These are phyloP conservation scores for Hippocampus kuda DNA, from an alignment of 2,797 vertebrate species.

Conservation along the genomic window DNA sequence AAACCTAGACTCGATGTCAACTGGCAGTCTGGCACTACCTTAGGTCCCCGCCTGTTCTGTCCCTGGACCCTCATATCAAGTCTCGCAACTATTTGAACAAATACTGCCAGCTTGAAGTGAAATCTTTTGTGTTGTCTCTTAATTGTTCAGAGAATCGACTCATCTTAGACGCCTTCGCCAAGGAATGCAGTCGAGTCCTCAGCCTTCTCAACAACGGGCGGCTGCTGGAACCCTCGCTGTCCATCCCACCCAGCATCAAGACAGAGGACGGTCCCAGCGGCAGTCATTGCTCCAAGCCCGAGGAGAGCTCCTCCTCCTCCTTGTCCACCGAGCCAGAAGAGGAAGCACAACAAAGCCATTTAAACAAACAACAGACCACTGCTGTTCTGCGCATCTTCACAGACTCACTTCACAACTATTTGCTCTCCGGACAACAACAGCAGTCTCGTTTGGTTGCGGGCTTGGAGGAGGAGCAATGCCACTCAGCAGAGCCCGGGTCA, in stretches of 20 bases:
- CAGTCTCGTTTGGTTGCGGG: conserved; percentile 54
- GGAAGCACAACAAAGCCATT: conserved; percentile 75
- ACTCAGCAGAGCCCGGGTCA: conserved; percentile 59
- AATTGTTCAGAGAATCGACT: conserved; percentile 80
- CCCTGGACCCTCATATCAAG: too few relatives aligned
- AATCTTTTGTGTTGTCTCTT: not conserved
- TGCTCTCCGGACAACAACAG: conserved; percentile 77
- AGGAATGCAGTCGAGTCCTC: conserved; percentile 96
- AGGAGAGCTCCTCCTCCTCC: conserved; percentile 67
- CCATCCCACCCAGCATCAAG: conserved; percentile 71
- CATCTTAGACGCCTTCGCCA: conserved; percentile 95
- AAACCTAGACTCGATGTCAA: too few relatives aligned
- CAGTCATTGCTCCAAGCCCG: conserved; percentile 66
- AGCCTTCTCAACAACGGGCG: conserved; percentile 92
- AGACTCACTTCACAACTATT: conserved; percentile 92
- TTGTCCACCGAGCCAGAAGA: conserved; percentile 62
- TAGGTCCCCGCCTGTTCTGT: too few relatives aligned
- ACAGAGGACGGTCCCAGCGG: conserved; percentile 67
- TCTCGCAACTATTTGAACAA: not conserved
- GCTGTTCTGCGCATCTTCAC: conserved; percentile 93
- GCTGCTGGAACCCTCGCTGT: conserved; percentile 78
- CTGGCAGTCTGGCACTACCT: too few relatives aligned
- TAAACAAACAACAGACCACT: conserved; percentile 88
- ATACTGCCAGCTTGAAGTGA: not conserved
- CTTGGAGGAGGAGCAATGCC: conserved; percentile 59